These are phyloP conservation scores for Globia sparganii DNA, from an alignment of 2,888 invertebrate genomes.

Conservation along the genomic window DNA sequence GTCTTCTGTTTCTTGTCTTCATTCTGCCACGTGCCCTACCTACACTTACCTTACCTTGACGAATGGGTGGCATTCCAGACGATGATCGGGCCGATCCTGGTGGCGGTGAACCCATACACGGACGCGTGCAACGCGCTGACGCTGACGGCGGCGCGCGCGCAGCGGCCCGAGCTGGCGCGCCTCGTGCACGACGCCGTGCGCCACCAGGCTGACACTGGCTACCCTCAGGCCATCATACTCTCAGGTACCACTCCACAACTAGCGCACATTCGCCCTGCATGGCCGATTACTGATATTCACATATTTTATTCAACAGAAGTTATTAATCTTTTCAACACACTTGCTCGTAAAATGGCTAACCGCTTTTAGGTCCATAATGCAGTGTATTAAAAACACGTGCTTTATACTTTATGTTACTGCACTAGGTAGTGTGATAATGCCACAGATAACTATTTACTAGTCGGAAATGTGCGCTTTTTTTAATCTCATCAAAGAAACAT, in stretches of 20 bases:
- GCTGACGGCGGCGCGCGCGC: constrained; percentile 94
- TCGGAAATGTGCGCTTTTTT: too few species aligned
- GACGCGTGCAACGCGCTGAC: constrained; percentile 97
- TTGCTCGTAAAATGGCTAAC: too few species aligned
- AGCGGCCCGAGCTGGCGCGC: constrained; percentile 95
- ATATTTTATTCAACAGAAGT: not conserved
- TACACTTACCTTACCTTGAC: not conserved
- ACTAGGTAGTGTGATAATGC: too few species aligned
- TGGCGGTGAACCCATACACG: constrained; percentile 97
- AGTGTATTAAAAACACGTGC: too few species aligned
- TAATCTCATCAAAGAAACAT: too few species aligned
- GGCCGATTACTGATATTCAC: not conserved
- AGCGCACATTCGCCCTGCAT: not conserved
- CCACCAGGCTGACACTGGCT: constrained; percentile 98
- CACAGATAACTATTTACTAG: too few species aligned
- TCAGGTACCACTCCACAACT: constrained; percentile 90
- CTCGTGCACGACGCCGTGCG: constrained; percentile 97
- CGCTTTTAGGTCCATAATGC: too few species aligned
- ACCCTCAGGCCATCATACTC: constrained; percentile 98
- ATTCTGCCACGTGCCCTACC: too few species aligned
- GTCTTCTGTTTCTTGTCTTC: not conserved
- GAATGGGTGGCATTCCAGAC: constrained; percentile 92
- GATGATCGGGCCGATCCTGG: constrained; percentile 97
- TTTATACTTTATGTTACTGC: too few species aligned
- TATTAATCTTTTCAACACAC: not conserved